Percentiles rank a stretch among this genome's conserved stretches.
Evolutionary conservation across 2,113 vertebrate genomes (phyloP).

Genomic region (Eira barbara): DNA sequence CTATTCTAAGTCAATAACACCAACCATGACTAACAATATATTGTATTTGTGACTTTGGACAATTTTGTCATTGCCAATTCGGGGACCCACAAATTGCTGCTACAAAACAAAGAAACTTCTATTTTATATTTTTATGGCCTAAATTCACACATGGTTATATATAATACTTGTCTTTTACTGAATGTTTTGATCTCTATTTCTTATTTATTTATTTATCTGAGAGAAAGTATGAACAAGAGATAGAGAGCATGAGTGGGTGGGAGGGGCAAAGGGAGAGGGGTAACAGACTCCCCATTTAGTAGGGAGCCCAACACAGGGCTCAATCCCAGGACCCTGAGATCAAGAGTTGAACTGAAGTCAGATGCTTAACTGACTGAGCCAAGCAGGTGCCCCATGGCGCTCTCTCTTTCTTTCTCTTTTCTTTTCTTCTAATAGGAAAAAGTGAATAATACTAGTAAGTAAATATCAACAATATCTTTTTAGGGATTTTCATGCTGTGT

Average conservation of each 20-base stretch:
- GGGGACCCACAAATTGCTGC: not conserved
- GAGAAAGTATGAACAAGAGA: not conserved
- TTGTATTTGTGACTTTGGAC: conserved; percentile 38
- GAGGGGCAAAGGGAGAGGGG: not conserved
- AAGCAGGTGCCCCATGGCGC: not conserved
- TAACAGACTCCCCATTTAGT: not conserved
- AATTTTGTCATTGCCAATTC: conserved; percentile 16
- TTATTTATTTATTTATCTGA: not conserved
- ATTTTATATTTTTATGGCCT: not conserved
- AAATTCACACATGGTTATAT: not conserved
- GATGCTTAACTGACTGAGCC: not conserved
- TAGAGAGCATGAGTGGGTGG: not conserved
- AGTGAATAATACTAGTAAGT: not conserved
- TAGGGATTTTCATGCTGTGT: not conserved
- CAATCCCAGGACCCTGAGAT: not conserved
- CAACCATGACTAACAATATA: conserved; percentile 41
- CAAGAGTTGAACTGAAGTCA: not conserved
- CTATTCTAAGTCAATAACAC: conserved; percentile 36
- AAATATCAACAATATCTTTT: not conserved
- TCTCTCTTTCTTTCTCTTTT: not conserved
- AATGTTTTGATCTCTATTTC: not conserved
- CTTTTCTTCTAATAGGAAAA: not conserved
- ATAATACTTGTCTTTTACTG: not conserved
- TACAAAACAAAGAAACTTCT: not conserved
- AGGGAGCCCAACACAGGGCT: not conserved